Evolutionary conservation across 1,140 invertebrate species (phyloP).

Genomic region (Pristionchus pacificus): DNA sequence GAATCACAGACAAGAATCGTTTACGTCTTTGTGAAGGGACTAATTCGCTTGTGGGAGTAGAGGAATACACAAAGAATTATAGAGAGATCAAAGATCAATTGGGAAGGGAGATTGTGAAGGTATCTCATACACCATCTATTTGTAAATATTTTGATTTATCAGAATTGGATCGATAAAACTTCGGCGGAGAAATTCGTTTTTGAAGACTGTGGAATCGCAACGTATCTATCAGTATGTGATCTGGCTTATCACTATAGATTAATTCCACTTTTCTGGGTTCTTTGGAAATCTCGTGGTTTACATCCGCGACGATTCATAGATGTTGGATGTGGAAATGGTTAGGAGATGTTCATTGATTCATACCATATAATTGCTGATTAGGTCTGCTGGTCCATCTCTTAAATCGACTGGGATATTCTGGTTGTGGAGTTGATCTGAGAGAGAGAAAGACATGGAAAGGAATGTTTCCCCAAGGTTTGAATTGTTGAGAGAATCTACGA

Average conservation of each 20-base stretch:
- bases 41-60: conserved; percentile 26
- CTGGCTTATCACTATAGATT: neutral
- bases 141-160: conserved; percentile 13
- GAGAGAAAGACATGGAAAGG: conserved; percentile 82
- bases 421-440: conserved; percentile 82
- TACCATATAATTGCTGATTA: neutral
- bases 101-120: conserved; percentile 27
- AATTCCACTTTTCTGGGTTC: neutral
- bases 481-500: neutral
- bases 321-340: conserved; percentile 93
- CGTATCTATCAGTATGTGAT: conserved; percentile 73
- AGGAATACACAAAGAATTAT: conserved; percentile 26
- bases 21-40: neutral
- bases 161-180: conserved; percentile 79
- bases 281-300: conserved; percentile 6
- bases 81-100: conserved; percentile 20
- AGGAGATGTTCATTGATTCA: neutral
- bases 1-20: neutral
- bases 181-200: conserved; percentile 83
- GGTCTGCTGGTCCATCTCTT: conserved; percentile 64
- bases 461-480: conserved; percentile 7
- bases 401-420: conserved; percentile 59
- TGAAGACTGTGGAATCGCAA: conserved; percentile 90
- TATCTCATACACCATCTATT: neutral
- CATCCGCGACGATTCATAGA: conserved; percentile 71